phyloP scores from a whole-genome alignment of 2,797 vertebrate species.

The Hipposideros larvatus region DNA sequence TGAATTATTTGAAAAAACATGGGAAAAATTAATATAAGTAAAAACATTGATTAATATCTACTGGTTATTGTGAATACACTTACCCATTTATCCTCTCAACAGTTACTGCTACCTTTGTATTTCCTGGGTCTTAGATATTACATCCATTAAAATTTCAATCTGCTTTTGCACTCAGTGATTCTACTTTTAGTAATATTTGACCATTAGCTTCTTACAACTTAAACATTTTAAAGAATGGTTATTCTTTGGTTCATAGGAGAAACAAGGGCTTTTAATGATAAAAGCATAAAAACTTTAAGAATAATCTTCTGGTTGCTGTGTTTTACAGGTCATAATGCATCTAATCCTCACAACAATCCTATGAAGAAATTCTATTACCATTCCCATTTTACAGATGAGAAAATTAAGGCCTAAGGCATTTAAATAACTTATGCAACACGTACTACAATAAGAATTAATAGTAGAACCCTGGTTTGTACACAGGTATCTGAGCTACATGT shows the following conservation, averaged over 20 bases:
- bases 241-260: neutral
- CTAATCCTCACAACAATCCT: slow-evolving; percentile 25
- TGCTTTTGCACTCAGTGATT: neutral
- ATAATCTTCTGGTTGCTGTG: neutral
- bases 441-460: neutral
- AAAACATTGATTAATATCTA: neutral
- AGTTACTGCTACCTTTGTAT: neutral
- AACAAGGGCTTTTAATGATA: neutral
- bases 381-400: slow-evolving; percentile 18
- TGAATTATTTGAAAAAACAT: slow-evolving; percentile 10
- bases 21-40: neutral
- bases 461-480: neutral
- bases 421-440: neutral
- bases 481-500: neutral
- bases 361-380: neutral
- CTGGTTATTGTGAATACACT: neutral
- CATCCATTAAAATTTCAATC: neutral
- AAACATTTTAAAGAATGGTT: slow-evolving; percentile 17
- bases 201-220: neutral
- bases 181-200: neutral
- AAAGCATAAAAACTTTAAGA: neutral
- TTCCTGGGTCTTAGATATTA: neutral
- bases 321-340: neutral
- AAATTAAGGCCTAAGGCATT: neutral
- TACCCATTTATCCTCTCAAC: neutral